A percentile compares a stretch with the other conserved stretches of the same genome.
Conservation (phyloP, 2,797 vertebrate genomes). For the Rhynchotus rufescens region DNA sequence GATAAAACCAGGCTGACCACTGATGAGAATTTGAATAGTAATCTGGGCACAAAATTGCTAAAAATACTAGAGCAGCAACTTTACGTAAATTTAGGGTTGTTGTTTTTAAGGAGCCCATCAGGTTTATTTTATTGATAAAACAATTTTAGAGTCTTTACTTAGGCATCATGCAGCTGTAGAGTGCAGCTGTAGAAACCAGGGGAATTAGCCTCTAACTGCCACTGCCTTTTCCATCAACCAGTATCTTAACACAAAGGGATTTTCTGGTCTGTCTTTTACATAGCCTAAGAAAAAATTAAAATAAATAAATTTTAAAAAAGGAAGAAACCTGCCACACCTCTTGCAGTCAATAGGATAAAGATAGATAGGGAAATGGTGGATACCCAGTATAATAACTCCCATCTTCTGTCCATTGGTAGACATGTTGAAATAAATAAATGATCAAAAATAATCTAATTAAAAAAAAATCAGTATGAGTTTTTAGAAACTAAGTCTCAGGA, state of each 20-base stretch:
- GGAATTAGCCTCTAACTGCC: background rate
- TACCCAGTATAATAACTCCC: slow-evolving; percentile 29
- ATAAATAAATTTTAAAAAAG: too few relatives aligned
- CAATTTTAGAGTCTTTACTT: background rate
- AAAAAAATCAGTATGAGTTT: slow-evolving; percentile 44
- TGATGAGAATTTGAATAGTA: background rate
- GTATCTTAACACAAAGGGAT: background rate
- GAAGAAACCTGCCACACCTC: background rate
- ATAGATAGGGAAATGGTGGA: background rate
- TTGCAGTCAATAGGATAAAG: background rate
- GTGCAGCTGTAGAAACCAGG: background rate
- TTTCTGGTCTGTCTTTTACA: background rate
- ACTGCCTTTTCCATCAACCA: background rate
- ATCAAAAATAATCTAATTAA: slow-evolving; percentile 71
- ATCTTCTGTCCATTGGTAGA: slow-evolving; percentile 33
- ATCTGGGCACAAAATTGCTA: background rate
- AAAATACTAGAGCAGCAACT: background rate
- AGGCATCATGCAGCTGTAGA: background rate
- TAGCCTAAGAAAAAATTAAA: background rate
- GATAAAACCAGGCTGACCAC: background rate
- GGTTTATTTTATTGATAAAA: background rate
- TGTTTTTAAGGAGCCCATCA: background rate
- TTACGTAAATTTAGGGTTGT: background rate
- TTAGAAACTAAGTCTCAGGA: slow-evolving; percentile 54
- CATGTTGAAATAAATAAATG: slow-evolving; percentile 75